A percentile compares a stretch with the other conserved stretches of the same genome.
These are phyloP conservation scores for Plecotus auritus DNA, from an alignment of 2,113 vertebrate genomes.

Conservation along the genomic window DNA sequence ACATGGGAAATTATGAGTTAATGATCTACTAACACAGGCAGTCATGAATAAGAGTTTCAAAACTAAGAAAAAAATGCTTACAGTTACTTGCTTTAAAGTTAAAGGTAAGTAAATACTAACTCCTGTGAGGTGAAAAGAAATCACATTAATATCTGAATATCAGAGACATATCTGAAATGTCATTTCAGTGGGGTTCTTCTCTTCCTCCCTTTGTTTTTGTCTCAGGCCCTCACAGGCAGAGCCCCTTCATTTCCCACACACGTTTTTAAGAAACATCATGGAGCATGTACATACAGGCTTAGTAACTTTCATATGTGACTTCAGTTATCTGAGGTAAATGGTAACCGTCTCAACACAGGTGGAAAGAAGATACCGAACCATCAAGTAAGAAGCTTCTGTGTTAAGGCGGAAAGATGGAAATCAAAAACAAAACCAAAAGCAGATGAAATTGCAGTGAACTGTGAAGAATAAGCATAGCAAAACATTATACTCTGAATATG, in stretches of 20 bases:
- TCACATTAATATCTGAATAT: not conserved
- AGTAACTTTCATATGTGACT: not conserved
- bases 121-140: not conserved
- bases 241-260: not conserved
- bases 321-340: not conserved
- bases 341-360: constrained; percentile 50
- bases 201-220: not conserved
- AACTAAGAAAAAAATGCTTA: not conserved
- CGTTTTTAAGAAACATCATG: not conserved
- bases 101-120: constrained; percentile 22
- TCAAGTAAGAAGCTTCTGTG: constrained; percentile 63
- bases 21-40: not conserved
- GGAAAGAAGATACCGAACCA: constrained; percentile 40
- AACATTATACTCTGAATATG: not conserved
- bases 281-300: not conserved
- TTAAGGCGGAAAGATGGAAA: constrained; percentile 81
- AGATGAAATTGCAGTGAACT: constrained; percentile 40
- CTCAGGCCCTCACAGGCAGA: not conserved
- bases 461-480: constrained; percentile 29
- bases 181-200: constrained; percentile 45
- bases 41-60: not conserved
- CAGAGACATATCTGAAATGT: constrained; percentile 21
- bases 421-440: constrained; percentile 62
- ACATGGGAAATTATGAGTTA: not conserved
- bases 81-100: not conserved